Evolutionary conservation across 2,888 invertebrate genomes (phyloP), one percentile per base, ranked within the genome.

Genomic region (Nymphalis c-album): DNA sequence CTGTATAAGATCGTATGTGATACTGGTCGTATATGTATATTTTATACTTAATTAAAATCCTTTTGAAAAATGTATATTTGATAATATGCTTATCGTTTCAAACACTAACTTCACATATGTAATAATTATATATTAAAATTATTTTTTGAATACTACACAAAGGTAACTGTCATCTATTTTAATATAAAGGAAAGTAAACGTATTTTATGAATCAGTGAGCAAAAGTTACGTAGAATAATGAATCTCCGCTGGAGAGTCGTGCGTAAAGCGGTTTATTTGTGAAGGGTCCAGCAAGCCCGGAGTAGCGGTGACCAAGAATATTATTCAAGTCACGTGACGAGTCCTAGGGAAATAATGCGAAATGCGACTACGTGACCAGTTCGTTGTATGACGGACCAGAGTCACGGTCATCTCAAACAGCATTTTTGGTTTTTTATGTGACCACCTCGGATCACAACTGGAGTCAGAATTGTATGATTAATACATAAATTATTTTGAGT

Each of bases 341-440:
- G 90, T 90, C 91, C 91, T 87, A 87, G 87, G 89, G 90, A 92
- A 92, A 93, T 92, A 92, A 92, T 92, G 91, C 91, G 92, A 91
- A 92, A 92, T 93, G 91, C 88, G 88, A 84, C 87, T 90, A 93
- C 92, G 92, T 93, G 92, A 92, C 91, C 88, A 84, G 91, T 88
- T 91, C 91, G 90, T 90, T 91, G 88, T 90, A 90, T 87, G 87
- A 87, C 86, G 83, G 79, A 85, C 84, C 83, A 85, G 83, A 83
- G 78, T 81, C 80, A 81, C 84, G 85, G 86, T 83, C 85, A 83
- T 84, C 82, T 80, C 72, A 70, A 70, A 68, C 71, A 67, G 67
- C 69, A 71, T 73, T 73, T 55, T 77, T 78, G 74, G 65, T 60
- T 76, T 76, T 71, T 67, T 68, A 50, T 63, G 45, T 59, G 55